These are phyloP conservation scores for Apolygus lucorum DNA, from an alignment of 1,140 invertebrate species.

Conservation along the genomic window DNA sequence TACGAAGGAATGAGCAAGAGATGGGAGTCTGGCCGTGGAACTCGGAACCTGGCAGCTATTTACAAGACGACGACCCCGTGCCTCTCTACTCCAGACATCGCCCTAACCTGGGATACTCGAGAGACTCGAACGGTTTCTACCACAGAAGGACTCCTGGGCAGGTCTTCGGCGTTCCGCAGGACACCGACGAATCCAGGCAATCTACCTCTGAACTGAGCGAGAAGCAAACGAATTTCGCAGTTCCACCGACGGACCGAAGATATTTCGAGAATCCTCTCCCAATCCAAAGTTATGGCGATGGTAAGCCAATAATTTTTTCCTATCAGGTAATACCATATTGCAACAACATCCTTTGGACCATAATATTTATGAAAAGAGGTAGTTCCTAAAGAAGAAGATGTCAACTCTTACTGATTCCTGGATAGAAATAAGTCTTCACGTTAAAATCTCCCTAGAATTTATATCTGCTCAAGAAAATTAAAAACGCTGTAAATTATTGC, in stretches of 20 bases:
- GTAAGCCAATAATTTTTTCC: neutral
- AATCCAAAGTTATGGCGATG: neutral
- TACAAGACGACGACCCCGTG: neutral
- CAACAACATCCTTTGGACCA: neutral
- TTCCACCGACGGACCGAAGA: constrained; percentile 23
- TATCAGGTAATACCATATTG: neutral
- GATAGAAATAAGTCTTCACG: no score
- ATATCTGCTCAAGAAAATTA: no score
- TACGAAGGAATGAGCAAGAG: neutral
- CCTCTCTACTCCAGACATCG: neutral
- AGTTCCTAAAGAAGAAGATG: no score
- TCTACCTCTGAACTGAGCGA: neutral
- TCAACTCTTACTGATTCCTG: no score
- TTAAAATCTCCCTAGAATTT: no score
- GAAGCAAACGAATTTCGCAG: constrained; percentile 19
- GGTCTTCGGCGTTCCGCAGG: neutral
- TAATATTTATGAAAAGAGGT: no score
- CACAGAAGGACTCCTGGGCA: neutral
- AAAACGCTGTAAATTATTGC: no score
- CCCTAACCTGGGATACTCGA: no score
- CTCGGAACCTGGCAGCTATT: neutral
- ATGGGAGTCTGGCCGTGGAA: neutral
- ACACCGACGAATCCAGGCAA: neutral
- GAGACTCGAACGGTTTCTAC: neutral
- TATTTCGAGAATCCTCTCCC: constrained; percentile 20